phyloP scores from a whole-genome alignment of 35 echinoderm and acorn worm species.

The Lytechinus pictus region DNA sequence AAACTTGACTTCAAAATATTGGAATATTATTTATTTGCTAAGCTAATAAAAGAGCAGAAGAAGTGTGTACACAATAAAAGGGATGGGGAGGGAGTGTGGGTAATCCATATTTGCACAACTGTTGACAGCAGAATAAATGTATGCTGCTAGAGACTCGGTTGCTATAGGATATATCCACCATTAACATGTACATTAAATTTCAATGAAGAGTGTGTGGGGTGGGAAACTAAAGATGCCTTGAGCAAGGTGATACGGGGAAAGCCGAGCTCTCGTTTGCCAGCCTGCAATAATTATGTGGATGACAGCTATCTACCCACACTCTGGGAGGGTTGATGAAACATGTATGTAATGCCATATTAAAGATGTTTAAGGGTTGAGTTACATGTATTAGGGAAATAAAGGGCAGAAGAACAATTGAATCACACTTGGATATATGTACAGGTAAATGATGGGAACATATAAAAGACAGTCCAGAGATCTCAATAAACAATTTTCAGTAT shows the following conservation, averaged over 20 bases:
- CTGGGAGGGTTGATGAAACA: not conserved
- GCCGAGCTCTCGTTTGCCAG: not conserved
- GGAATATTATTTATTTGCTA: conserved; percentile 6
- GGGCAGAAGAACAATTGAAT: not conserved
- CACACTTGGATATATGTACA: not conserved
- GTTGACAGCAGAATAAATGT: not conserved
- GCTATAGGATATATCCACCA: not conserved
- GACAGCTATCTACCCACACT: not conserved
- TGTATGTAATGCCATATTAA: not conserved
- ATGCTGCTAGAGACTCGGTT: not conserved
- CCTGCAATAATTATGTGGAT: conserved; percentile 19
- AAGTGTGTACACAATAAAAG: not conserved
- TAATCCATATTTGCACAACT: conserved; percentile 13
- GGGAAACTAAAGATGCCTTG: not conserved
- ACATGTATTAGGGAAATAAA: not conserved
- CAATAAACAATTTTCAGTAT: no score
- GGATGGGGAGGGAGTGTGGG: not conserved
- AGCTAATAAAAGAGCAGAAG: not conserved
- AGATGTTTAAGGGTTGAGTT: not conserved
- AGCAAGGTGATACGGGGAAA: not conserved
- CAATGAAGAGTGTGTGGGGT: not conserved
- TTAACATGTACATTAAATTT: not conserved
- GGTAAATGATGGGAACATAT: no score
- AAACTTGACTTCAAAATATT: not conserved
- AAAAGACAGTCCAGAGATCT: no score